Evolutionary conservation across 2,113 vertebrate genomes (phyloP), one percentile per base, ranked within the genome.

Genomic region (Trematomus loennbergii): DNA sequence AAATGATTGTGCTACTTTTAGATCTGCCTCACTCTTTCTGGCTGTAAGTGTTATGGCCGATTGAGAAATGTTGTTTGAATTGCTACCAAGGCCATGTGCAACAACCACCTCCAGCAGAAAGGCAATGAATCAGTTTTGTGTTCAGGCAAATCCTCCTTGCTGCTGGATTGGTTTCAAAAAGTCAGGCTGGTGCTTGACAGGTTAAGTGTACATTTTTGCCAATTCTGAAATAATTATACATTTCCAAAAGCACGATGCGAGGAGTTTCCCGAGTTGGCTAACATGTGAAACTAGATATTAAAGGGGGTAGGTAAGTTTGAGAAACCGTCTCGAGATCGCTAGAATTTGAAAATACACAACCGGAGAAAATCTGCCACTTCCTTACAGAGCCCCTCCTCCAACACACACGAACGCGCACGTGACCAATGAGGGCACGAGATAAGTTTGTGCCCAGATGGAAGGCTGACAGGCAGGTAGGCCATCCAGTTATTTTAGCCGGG

Each of bases 81-180:
- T 1, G 3, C 77, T 63, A 13, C 63, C 68, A 29, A 9, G 45
- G 15, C 43, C 22, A 33, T 1, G 12, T 43, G 48, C 45, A 46
- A 3, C 20, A 5, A 70, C 65, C 18, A 49, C 59, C 63, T 70
- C 55, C 25, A 29, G 25, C 25, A 29, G 2, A 54, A 58, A 43
- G 25, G n/a, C 15, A 36, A 48, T 84, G 78, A 80, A 84, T 68
- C 57, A 63, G 0, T 1, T 15, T 9, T 9, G 20, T 45, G 15
- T 5, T 55, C 67, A 60, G 8, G 9, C 2, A 61, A 71, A 66
- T 45, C 29, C 61, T 72, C 12, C 16, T 33, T 5, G 33, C 36
- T 53, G 18, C 12, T 72, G 63, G 62, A 40, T 57, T 22, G 0
- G 22, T 45, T 29, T 64, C 16, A 20, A 36, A 50, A 40, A 71